These are phyloP conservation scores for Athetis lepigone DNA, from an alignment of 2,888 invertebrate species.

Conservation along the genomic window DNA sequence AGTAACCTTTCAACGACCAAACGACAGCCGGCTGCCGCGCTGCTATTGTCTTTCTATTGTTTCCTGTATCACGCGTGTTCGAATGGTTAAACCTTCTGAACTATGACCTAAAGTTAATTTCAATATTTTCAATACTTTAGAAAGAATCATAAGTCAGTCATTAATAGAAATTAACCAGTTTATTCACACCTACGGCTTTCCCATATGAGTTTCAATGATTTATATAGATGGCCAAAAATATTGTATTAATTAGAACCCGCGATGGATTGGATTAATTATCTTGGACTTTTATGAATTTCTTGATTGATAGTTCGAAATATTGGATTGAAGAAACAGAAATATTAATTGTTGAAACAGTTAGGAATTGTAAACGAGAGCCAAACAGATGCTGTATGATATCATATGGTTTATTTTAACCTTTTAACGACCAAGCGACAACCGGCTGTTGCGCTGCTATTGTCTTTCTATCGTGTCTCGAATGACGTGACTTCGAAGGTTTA, in stretches of 20 bases:
- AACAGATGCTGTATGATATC: conserved; percentile 10
- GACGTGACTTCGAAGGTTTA: too few species aligned
- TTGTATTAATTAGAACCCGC: conserved; percentile 54
- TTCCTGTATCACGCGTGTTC: too few species aligned
- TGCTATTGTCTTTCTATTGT: too few species aligned
- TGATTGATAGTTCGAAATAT: conserved; percentile 51
- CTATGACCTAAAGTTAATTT: conserved; percentile 20
- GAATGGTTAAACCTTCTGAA: conserved; percentile 3
- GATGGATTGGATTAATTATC: conserved; percentile 52
- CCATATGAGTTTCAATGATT: conserved; percentile 49
- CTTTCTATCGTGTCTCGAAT: too few species aligned
- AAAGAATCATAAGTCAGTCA: conserved; percentile 34
- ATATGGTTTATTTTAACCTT: not conserved
- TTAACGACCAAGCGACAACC: too few species aligned
- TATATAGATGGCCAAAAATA: conserved; percentile 57
- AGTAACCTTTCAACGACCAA: too few species aligned
- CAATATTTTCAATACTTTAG: conserved; percentile 33
- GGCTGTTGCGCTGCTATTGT: too few species aligned
- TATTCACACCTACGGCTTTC: conserved; percentile 57
- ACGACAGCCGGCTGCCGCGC: too few species aligned
- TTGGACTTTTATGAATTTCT: conserved; percentile 56
- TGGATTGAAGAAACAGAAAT: conserved; percentile 27
- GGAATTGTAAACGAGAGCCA: conserved; percentile 17
- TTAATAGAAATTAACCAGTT: conserved; percentile 20
- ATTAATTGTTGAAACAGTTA: conserved; percentile 35